phyloP scores from a whole-genome alignment of 1,140 invertebrate species.

The Pteromalus puparum region DNA sequence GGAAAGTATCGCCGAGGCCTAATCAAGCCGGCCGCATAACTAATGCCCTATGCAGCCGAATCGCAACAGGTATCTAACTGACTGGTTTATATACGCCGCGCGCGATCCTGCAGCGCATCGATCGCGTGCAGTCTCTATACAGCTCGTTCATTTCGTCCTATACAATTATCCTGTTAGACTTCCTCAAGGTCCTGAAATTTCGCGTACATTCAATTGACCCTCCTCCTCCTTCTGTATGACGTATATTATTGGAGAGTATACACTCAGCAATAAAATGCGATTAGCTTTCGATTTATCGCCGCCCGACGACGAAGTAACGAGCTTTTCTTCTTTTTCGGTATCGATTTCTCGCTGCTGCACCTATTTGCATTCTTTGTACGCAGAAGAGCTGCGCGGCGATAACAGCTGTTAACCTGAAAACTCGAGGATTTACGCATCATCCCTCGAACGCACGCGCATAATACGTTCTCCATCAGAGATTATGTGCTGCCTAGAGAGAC shows the following conservation, averaged over 20 bases:
- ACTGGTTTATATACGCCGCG: neutral
- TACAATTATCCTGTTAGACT: neutral
- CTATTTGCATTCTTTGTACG: neutral
- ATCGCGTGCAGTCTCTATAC: neutral
- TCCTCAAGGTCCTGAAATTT: neutral
- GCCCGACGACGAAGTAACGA: too few relatives aligned
- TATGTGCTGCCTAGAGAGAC: too few relatives aligned
- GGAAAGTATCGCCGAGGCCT: neutral
- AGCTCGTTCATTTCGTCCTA: neutral
- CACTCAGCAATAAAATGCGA: neutral
- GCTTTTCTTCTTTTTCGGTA: neutral
- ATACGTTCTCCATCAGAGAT: too few relatives aligned
- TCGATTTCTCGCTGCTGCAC: neutral
- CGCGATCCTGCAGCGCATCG: constrained; percentile 3
- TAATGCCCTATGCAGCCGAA: neutral
- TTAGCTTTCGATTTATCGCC: neutral
- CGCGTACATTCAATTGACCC: too few relatives aligned
- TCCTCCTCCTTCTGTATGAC: neutral
- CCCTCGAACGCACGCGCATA: neutral
- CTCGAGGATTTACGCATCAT: neutral
- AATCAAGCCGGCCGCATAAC: constrained; percentile 4
- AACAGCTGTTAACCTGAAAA: neutral
- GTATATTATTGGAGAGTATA: neutral
- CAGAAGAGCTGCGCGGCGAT: neutral
- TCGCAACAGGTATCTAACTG: constrained; percentile 37